Evolutionary conservation across 2,888 invertebrate species (phyloP), one percentile per base, ranked within the genome.

Genomic region (Epirrhoe alternata): DNA sequence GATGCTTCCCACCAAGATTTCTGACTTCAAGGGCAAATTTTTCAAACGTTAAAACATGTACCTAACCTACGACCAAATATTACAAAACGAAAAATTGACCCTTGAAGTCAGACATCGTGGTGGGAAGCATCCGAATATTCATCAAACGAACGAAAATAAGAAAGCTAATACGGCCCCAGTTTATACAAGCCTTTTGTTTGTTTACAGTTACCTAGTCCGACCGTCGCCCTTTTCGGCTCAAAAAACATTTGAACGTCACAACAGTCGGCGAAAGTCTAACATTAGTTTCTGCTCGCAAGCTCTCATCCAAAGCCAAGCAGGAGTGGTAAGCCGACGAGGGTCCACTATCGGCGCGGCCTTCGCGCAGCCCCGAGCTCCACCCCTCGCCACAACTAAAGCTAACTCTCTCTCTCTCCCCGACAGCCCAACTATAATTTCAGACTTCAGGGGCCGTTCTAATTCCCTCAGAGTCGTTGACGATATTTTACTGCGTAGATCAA

Each of bases 201-300:
- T 49, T 63, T 90, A 45, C 94, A 98, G 97, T 86, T 98, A 98
- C 81, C 92, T 98, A 83, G 97, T 99, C 47, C 95, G 98, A 10
- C 99, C 99, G 0, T 98, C 98, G 83, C 98, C 99, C 10, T 98
- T 99, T 87, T 98, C 98, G 42, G 98, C 98, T 30, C 98, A 98
- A 89, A 98, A 98, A 91, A 98, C 98, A 0, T 98, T 98, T 88
- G 98, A 98, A 84, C 94, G 98, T 1, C 98, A 98, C 90, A 98
- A 98, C 87, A 97, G 97, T 70, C 94, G 98, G 8, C 94, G 98
- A 60, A 97, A 97, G 90, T 97, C 97, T 60, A 98, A 98, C 91
- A 97, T 98, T 79, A 97, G 97, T 83, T 97, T 97, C 88, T 97
- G 97, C 86, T 97, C 97, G 59, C 97, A 97, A 84, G 96, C 96